Conservation (phyloP, 2,888 invertebrate genomes). For the Watsonalla cultraria region DNA sequence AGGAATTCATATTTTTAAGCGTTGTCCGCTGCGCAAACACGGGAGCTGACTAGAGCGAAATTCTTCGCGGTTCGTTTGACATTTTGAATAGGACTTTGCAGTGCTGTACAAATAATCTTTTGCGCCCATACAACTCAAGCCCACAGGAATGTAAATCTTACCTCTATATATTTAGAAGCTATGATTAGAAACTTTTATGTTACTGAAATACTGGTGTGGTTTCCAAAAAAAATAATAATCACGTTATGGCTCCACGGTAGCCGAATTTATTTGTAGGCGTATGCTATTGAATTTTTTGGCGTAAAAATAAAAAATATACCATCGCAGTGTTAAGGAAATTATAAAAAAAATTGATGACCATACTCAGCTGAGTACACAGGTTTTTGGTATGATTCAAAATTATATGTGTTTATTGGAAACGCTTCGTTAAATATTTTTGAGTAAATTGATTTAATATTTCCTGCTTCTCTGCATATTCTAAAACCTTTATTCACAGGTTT, state of each 20-base stretch:
- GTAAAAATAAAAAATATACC: constrained; percentile 19
- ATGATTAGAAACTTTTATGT: neutral
- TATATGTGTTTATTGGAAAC: too few relatives aligned
- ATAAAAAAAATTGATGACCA: neutral
- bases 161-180: constrained; percentile 7
- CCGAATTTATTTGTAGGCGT: constrained; percentile 55
- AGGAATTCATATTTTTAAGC: constrained; percentile 44
- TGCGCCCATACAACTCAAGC: constrained; percentile 2
- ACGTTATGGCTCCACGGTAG: constrained; percentile 64
- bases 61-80: constrained; percentile 68
- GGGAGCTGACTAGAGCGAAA: constrained; percentile 50
- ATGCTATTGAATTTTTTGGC: constrained; percentile 34
- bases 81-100: constrained; percentile 54
- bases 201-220: constrained; percentile 15
- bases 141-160: constrained; percentile 24
- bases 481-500: too few relatives aligned
- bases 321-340: neutral
- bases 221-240: constrained; percentile 53
- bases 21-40: constrained; percentile 70
- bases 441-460: neutral
- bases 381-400: neutral
- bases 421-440: neutral
- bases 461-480: too few relatives aligned
- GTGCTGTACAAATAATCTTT: constrained; percentile 25
- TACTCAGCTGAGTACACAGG: constrained; percentile 1